phyloP scores from a whole-genome alignment of 1,140 invertebrate species.

The Neotoxoptera formosana region DNA sequence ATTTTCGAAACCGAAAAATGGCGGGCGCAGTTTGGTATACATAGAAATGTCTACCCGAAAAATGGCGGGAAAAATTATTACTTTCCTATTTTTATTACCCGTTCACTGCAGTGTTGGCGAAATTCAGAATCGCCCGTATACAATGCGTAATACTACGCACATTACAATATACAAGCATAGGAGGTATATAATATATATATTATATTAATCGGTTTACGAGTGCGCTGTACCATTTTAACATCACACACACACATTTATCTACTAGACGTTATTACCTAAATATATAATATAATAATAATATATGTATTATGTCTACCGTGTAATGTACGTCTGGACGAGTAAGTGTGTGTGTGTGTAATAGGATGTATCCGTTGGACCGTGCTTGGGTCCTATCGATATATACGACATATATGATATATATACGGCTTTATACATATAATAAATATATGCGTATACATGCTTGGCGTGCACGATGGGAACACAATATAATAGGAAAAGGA shows the following conservation, averaged over 20 bases:
- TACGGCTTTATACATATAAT: background rate
- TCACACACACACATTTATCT: background rate
- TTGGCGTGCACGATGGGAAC: background rate
- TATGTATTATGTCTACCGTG: background rate
- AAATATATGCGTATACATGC: background rate
- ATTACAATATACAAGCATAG: background rate
- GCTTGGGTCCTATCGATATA: background rate
- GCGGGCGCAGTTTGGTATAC: too few species aligned
- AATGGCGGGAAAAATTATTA: too few species aligned
- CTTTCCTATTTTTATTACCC: too few species aligned
- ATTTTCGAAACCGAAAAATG: too few species aligned
- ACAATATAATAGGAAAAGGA: conserved; percentile 19
- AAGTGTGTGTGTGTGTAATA: background rate
- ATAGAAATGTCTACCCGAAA: too few species aligned
- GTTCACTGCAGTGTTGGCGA: too few species aligned
- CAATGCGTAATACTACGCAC: background rate
- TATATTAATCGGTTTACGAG: background rate
- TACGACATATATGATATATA: too few species aligned
- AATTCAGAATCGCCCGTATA: background rate
- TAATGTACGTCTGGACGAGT: background rate
- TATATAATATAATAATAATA: background rate
- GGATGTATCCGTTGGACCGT: conserved; percentile 8
- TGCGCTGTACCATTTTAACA: background rate
- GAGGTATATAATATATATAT: too few species aligned
- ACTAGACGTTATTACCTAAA: background rate